Evolutionary conservation across 2,113 vertebrate genomes (phyloP).

Genomic region (Prionailurus bengalensis): DNA sequence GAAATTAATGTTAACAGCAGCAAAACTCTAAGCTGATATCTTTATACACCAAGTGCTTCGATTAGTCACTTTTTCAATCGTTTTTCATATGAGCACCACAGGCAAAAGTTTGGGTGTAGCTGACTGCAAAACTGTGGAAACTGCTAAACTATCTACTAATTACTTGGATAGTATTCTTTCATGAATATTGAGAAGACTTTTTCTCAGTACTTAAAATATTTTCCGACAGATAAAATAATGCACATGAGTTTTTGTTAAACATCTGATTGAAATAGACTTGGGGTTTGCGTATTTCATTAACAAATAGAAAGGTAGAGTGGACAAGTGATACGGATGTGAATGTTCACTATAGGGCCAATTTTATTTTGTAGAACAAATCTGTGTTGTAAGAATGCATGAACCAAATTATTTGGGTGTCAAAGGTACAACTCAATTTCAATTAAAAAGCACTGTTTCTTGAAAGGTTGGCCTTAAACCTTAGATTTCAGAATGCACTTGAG

Average conservation of each 20-base stretch:
- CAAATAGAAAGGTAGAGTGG: neutral
- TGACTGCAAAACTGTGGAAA: conserved; percentile 64
- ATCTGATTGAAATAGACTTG: neutral
- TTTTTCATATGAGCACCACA: conserved; percentile 69
- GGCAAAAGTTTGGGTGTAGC: conserved; percentile 63
- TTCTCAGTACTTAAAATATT: conserved; percentile 68
- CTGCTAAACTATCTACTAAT: conserved; percentile 76
- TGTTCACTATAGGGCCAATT: conserved; percentile 31
- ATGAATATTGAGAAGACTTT: conserved; percentile 73
- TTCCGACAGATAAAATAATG: conserved; percentile 63
- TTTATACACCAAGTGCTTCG: conserved; percentile 51
- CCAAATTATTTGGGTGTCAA: conserved; percentile 21
- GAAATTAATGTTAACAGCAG: conserved; percentile 51
- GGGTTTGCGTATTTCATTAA: neutral
- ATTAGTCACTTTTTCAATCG: conserved; percentile 58
- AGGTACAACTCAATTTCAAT: conserved; percentile 71
- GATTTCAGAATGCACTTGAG: conserved; percentile 62
- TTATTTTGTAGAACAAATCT: conserved; percentile 66
- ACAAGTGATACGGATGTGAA: neutral
- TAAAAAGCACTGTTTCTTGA: conserved; percentile 67
- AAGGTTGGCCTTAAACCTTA: conserved; percentile 63
- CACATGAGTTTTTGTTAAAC: neutral
- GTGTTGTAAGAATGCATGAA: conserved; percentile 29
- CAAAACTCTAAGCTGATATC: conserved; percentile 31
- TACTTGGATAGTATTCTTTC: conserved; percentile 68